Conservation (phyloP, 1,140 invertebrate genomes). For the Nixonia krombeini region DNA sequence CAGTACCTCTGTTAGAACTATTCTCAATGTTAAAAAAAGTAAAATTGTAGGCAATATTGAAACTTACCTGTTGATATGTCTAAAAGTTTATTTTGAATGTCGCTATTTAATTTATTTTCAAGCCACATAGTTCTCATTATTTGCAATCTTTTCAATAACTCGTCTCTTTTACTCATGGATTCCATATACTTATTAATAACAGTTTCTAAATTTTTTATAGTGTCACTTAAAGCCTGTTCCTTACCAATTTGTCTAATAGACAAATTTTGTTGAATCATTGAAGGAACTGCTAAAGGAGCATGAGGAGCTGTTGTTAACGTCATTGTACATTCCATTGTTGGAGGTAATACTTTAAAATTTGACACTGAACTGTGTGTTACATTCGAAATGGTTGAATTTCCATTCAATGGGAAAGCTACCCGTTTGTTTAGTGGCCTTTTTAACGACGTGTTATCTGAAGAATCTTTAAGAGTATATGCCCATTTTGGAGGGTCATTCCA, state of each 20-base stretch:
- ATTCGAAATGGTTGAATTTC: slow-evolving; percentile 25
- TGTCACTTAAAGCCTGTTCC: slow-evolving; percentile 48
- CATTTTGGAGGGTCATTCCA: slow-evolving; percentile 73
- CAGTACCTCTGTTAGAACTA: too few species aligned
- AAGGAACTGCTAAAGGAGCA: slow-evolving; percentile 41
- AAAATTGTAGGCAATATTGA: background rate
- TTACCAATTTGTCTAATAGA: slow-evolving; percentile 39
- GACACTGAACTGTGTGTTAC: slow-evolving; percentile 1
- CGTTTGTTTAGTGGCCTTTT: slow-evolving; percentile 68
- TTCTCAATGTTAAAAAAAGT: too few species aligned
- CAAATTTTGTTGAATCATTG: background rate
- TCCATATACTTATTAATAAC: slow-evolving; percentile 48
- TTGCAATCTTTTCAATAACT: slow-evolving; percentile 63
- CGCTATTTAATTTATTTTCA: slow-evolving; percentile 62
- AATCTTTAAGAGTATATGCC: slow-evolving; percentile 47
- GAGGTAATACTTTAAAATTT: slow-evolving; percentile 41
- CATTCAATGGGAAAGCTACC: slow-evolving; percentile 67
- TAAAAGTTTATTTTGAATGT: slow-evolving; percentile 58
- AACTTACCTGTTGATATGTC: slow-evolving; percentile 63
- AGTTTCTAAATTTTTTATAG: slow-evolving; percentile 52
- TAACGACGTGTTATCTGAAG: slow-evolving; percentile 42
- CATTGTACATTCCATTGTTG: slow-evolving; percentile 25
- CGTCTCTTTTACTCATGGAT: slow-evolving; percentile 48
- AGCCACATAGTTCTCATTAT: slow-evolving; percentile 65
- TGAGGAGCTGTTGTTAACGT: slow-evolving; percentile 52